A percentile compares a stretch with the other conserved stretches of the same genome.
Evolutionary conservation across 92 coral and sea anemone genomes (phyloP).

Genomic region (Porites evermanni): DNA sequence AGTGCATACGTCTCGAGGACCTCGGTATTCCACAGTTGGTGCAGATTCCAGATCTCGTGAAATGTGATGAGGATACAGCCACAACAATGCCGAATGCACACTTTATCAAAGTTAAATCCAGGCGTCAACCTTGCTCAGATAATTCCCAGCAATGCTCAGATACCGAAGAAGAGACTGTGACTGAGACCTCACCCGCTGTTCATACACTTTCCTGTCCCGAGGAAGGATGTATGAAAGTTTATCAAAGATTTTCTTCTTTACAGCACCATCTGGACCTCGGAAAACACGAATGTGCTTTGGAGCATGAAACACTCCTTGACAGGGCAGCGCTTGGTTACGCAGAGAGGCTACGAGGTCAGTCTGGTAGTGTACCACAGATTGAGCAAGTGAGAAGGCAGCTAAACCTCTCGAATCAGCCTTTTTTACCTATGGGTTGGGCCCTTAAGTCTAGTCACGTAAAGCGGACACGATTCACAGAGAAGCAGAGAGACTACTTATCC

Average conservation of each 20-base stretch:
- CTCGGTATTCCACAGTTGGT: not conserved
- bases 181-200: conserved; percentile 16
- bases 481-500: conserved; percentile 68
- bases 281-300: conserved; percentile 50
- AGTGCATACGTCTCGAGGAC: conserved; percentile 36
- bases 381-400: too few species aligned
- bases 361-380: too few species aligned
- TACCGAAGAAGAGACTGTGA: conserved; percentile 43
- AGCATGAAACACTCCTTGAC: conserved; percentile 49
- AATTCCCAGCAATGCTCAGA: conserved; percentile 33
- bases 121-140: conserved; percentile 25
- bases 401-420: too few species aligned
- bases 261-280: conserved; percentile 15
- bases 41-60: conserved; percentile 24
- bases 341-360: conserved; percentile 8
- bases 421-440: conserved; percentile 75
- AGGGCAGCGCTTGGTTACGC: conserved; percentile 43
- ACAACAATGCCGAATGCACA: conserved; percentile 2
- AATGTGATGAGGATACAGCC: conserved; percentile 13
- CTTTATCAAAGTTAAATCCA: conserved; percentile 36
- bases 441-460: conserved; percentile 48
- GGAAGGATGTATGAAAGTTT: conserved; percentile 20
- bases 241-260: not conserved
- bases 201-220: conserved; percentile 64
- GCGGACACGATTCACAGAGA: conserved; percentile 45